These are phyloP conservation scores for Mythimna impura DNA, from an alignment of 2,888 invertebrate species.

Conservation along the genomic window DNA sequence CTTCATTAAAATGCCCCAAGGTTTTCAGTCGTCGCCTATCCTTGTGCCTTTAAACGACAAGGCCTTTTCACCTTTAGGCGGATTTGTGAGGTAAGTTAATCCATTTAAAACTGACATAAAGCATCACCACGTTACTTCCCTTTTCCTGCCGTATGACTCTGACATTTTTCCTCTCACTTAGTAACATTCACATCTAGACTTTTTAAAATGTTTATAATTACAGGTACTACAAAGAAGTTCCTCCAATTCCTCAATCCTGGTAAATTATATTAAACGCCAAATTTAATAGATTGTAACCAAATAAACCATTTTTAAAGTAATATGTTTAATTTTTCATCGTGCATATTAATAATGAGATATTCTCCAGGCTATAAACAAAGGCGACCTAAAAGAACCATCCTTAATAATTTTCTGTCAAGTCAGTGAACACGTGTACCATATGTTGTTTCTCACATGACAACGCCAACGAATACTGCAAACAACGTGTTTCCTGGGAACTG, in stretches of 20 bases:
- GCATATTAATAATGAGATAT: background rate
- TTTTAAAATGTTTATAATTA: constrained; percentile 51
- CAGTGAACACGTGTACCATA: constrained; percentile 31
- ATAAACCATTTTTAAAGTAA: constrained; percentile 18
- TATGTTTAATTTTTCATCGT: constrained; percentile 5
- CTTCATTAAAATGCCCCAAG: constrained; percentile 82
- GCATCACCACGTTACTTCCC: constrained; percentile 1
- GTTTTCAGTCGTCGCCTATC: constrained; percentile 71
- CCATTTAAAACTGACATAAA: constrained; percentile 9
- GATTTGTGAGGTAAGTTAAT: constrained; percentile 81
- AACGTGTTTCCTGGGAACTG: constrained; percentile 54
- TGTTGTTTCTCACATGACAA: constrained; percentile 55
- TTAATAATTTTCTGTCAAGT: constrained; percentile 8
- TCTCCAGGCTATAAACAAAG: background rate
- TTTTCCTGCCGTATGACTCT: background rate
- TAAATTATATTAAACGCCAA: constrained; percentile 48
- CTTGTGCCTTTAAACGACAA: constrained; percentile 83
- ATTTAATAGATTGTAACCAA: constrained; percentile 6
- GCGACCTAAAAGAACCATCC: background rate
- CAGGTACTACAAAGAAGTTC: constrained; percentile 88
- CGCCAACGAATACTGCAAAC: constrained; percentile 38
- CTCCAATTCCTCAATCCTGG: constrained; percentile 84
- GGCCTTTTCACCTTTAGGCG: constrained; percentile 84
- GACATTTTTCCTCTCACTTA: background rate
- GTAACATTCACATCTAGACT: background rate